Conservation (phyloP, 2,797 vertebrate genomes). For the Meriones psammophilus region DNA sequence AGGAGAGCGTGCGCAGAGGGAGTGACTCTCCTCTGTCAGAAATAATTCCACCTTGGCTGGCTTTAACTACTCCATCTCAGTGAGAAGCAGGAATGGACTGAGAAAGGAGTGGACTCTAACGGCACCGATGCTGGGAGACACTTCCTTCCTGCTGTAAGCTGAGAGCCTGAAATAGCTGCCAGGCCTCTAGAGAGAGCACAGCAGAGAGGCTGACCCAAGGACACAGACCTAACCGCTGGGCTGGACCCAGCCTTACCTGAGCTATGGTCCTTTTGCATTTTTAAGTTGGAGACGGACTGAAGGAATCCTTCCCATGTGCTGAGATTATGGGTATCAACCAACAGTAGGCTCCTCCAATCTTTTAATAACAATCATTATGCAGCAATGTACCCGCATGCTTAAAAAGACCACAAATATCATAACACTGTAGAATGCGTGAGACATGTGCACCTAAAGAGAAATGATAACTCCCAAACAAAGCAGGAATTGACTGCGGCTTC, state of each 20-base stretch:
- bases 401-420: slow-evolving; percentile 96
- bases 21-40: neutral
- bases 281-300: neutral
- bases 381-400: slow-evolving; percentile 99
- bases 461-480: slow-evolving; percentile 90
- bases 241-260: slow-evolving; percentile 28
- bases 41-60: neutral
- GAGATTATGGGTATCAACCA: neutral
- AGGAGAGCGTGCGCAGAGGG: neutral
- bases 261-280: slow-evolving; percentile 5
- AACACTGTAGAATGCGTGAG: slow-evolving; percentile 92
- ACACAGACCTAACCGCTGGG: neutral
- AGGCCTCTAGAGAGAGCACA: neutral
- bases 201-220: neutral
- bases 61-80: neutral
- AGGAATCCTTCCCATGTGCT: neutral
- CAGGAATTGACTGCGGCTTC: slow-evolving; percentile 62
- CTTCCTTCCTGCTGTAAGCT: neutral
- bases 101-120: neutral
- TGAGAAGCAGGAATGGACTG: neutral
- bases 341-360: neutral
- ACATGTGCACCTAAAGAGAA: slow-evolving; percentile 89
- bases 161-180: neutral
- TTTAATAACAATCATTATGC: slow-evolving; percentile 90
- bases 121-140: neutral